Evolutionary conservation across 2,888 invertebrate species (phyloP).

Genomic region (Melanophora roralis): DNA sequence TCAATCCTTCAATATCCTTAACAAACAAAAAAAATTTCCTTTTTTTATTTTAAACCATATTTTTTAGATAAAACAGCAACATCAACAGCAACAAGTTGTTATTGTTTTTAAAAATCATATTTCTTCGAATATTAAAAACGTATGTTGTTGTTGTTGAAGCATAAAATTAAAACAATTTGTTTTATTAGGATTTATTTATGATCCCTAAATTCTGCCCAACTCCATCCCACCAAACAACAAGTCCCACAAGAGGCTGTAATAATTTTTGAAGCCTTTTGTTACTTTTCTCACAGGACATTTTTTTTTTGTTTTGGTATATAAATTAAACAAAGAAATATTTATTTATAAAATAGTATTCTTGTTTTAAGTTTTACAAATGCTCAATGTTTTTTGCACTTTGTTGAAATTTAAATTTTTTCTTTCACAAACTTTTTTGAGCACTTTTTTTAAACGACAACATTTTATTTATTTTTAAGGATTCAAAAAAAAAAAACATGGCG

Average conservation of each 20-base stretch:
- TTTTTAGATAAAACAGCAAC: conserved; percentile 9
- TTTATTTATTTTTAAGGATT: conserved; percentile 36
- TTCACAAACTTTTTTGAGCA: conserved; percentile 45
- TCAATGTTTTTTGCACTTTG: conserved; percentile 55
- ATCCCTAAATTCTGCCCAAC: conserved; percentile 37
- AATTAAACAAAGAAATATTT: conserved; percentile 30
- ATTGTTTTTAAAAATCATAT: neutral
- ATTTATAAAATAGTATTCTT: too few relatives aligned
- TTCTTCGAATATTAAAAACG: conserved; percentile 21
- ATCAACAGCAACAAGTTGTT: too few relatives aligned
- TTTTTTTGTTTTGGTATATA: conserved; percentile 35
- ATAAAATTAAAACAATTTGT: conserved; percentile 5
- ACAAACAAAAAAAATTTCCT: neutral
- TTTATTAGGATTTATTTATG: conserved; percentile 46
- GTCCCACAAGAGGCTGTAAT: conserved; percentile 46
- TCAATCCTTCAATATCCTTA: conserved; percentile 23
- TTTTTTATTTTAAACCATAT: conserved; percentile 9
- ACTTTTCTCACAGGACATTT: conserved; percentile 5
- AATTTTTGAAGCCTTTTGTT: conserved; percentile 61
- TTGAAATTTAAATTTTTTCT: conserved; percentile 57
- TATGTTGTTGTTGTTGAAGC: conserved; percentile 39
- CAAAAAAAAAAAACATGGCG: conserved; percentile 58
- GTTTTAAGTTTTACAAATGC: too few relatives aligned
- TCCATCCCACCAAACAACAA: neutral
- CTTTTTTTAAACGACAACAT: conserved; percentile 27